A percentile compares a stretch with the other conserved stretches of the same genome.
Evolutionary conservation across 2,888 invertebrate species (phyloP).

Genomic region (Drosophila kokeensis): DNA sequence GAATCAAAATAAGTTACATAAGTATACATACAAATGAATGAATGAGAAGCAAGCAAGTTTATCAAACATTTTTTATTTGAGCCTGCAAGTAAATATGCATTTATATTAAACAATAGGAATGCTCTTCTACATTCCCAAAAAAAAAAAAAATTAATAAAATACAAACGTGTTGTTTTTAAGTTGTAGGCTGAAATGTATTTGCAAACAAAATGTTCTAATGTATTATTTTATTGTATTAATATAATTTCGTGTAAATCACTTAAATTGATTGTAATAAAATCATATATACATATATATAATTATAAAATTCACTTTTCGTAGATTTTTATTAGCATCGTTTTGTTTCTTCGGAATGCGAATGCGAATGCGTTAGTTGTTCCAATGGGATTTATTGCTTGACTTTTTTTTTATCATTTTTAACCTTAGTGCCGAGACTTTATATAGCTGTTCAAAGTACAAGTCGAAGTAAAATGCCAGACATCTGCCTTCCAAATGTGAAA

Average conservation of each 20-base stretch:
- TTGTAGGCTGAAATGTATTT: conserved; percentile 65
- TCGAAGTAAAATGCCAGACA: background rate
- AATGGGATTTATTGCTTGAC: background rate
- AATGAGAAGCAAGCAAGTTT: conserved; percentile 41
- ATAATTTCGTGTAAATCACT: conserved; percentile 70
- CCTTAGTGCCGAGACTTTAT: background rate
- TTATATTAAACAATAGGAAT: conserved; percentile 63
- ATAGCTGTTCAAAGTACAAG: background rate
- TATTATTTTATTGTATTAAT: conserved; percentile 64
- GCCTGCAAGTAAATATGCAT: conserved; percentile 69
- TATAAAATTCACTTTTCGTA: background rate
- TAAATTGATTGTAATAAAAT: conserved; percentile 69
- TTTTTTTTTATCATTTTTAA: background rate
- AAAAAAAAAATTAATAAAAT: conserved; percentile 11
- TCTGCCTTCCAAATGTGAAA: background rate
- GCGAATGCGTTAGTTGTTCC: background rate
- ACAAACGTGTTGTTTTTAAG: conserved; percentile 51
- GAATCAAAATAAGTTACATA: conserved; percentile 62
- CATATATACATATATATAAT: conserved; percentile 27
- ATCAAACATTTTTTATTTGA: conserved; percentile 54
- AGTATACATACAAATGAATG: conserved; percentile 45
- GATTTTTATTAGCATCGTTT: background rate
- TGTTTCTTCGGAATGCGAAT: conserved; percentile 3
- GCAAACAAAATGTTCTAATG: conserved; percentile 63
- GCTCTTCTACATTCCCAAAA: conserved; percentile 47